These are phyloP conservation scores for Drosophila sturtevanti DNA, from an alignment of 1,140 invertebrate genomes.

Conservation along the genomic window DNA sequence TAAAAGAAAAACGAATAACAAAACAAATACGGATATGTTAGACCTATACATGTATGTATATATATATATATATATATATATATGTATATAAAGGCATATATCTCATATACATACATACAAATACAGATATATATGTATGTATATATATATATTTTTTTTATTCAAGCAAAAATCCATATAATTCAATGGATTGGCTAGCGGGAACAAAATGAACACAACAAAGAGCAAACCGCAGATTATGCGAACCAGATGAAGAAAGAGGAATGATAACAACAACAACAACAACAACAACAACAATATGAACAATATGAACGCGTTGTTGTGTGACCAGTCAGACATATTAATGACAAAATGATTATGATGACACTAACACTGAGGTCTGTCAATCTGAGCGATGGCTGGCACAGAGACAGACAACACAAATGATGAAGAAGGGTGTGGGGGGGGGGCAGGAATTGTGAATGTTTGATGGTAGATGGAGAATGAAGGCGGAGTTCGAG, in stretches of 20 bases:
- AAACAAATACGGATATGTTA: constrained; percentile 68
- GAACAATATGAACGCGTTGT: constrained; percentile 33
- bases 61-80: constrained; percentile 25
- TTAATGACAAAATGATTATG: constrained; percentile 82
- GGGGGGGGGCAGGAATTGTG: background rate
- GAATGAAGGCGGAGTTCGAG: background rate
- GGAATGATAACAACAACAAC: constrained; percentile 8
- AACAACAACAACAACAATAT: background rate
- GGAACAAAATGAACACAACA: constrained; percentile 69
- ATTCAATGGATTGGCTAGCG: constrained; percentile 75
- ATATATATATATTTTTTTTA: constrained; percentile 55
- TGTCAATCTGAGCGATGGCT: constrained; percentile 36
- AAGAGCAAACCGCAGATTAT: constrained; percentile 77
- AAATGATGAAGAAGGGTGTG: background rate
- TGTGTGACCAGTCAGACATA: constrained; percentile 76
- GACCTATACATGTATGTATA: constrained; percentile 17
- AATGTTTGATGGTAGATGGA: background rate
- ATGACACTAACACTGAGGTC: constrained; percentile 70
- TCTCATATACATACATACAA: constrained; percentile 19
- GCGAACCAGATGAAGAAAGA: constrained; percentile 27
- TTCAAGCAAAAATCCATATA: constrained; percentile 76
- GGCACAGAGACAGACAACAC: background rate
- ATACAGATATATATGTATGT: constrained; percentile 19
- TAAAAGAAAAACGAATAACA: constrained; percentile 52
- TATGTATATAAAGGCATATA: constrained; percentile 42